Evolutionary conservation across 1,140 invertebrate species (phyloP).

Genomic region (Reticulitermes speratus): DNA sequence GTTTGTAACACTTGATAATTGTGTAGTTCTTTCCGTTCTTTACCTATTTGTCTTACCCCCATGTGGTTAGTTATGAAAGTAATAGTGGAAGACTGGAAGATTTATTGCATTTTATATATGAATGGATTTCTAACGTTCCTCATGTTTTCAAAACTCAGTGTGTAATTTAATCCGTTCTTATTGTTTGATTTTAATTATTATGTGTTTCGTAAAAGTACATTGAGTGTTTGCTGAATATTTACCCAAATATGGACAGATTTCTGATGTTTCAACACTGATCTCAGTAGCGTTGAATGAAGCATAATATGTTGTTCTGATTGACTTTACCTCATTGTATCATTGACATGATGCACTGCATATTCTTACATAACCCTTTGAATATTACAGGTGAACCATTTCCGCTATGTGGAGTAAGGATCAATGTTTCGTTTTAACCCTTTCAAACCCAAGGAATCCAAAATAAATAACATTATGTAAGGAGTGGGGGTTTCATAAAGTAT

Average conservation of each 20-base stretch:
- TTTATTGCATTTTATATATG: background rate
- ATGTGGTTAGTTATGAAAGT: background rate
- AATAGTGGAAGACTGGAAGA: background rate
- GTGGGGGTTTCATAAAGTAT: too few species aligned
- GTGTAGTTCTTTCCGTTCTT: background rate
- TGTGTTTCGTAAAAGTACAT: background rate
- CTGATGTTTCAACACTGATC: background rate
- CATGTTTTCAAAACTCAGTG: background rate
- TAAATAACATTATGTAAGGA: too few species aligned
- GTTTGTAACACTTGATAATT: background rate
- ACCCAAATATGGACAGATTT: background rate
- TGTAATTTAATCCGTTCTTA: background rate
- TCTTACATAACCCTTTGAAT: too few species aligned
- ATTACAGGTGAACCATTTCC: too few species aligned
- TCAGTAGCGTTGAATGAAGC: background rate
- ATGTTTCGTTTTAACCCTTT: too few species aligned
- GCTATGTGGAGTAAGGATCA: too few species aligned
- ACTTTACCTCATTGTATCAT: too few species aligned
- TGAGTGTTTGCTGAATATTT: background rate
- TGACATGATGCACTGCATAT: too few species aligned
- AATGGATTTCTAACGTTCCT: background rate
- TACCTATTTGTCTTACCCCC: background rate
- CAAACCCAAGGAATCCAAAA: too few species aligned
- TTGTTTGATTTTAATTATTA: background rate
- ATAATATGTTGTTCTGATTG: background rate